phyloP scores from a whole-genome alignment of 2,888 invertebrate genomes.

The Teinopalpus imperialis region DNA sequence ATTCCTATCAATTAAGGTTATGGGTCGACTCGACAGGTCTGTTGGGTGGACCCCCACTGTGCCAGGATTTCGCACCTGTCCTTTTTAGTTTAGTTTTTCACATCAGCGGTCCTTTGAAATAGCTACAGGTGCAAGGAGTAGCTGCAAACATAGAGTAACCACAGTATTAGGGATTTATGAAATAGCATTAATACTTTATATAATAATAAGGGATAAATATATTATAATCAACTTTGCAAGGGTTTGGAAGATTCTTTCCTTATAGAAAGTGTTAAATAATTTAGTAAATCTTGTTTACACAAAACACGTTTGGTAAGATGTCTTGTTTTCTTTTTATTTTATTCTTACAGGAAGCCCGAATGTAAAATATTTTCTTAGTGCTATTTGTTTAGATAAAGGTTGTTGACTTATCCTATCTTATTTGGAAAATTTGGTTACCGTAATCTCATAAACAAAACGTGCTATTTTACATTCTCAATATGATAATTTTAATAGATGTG shows the following conservation, averaged over 20 bases:
- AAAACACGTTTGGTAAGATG: too few species aligned
- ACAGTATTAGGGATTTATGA: background rate
- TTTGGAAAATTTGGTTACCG: slow-evolving; percentile 33
- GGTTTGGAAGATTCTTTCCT: too few species aligned
- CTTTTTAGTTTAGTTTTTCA: slow-evolving; percentile 39
- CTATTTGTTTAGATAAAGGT: too few species aligned
- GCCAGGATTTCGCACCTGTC: slow-evolving; percentile 64
- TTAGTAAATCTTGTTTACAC: too few species aligned
- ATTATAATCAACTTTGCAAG: too few species aligned
- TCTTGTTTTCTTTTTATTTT: too few species aligned
- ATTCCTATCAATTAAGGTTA: slow-evolving; percentile 82
- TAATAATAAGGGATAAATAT: too few species aligned
- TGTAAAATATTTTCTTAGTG: too few species aligned
- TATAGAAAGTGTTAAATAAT: too few species aligned
- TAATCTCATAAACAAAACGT: slow-evolving; percentile 30
- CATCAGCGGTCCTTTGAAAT: slow-evolving; percentile 31
- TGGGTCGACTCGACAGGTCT: slow-evolving; percentile 65
- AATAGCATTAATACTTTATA: too few species aligned
- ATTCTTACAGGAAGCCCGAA: too few species aligned
- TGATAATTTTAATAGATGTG: slow-evolving; percentile 76
- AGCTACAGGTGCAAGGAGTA: slow-evolving; percentile 30
- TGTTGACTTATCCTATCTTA: slow-evolving; percentile 9
- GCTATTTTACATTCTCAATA: slow-evolving; percentile 44
- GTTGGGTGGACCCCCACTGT: slow-evolving; percentile 66
- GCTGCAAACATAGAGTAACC: slow-evolving; percentile 25